Conservation (phyloP, 1,140 invertebrate species). For the Drosophila ironensis region DNA sequence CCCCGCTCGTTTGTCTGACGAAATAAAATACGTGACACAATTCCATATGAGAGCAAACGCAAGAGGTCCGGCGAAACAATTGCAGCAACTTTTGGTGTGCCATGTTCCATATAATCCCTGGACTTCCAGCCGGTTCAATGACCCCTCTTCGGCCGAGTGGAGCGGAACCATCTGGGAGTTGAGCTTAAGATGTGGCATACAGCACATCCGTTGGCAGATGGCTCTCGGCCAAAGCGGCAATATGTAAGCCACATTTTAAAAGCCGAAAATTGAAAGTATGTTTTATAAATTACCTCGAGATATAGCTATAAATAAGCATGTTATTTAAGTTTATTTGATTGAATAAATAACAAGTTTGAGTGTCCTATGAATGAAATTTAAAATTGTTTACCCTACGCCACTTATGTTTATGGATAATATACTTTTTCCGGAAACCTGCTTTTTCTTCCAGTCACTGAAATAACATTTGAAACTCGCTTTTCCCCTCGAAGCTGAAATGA, state of each 20-base stretch:
- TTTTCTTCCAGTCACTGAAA: no score
- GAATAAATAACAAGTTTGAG: no score
- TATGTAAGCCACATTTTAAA: no score
- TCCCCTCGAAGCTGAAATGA: no score
- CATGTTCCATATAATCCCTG: constrained; percentile 20
- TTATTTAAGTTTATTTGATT: no score
- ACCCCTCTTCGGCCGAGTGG: not conserved
- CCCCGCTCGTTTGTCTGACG: constrained; percentile 20
- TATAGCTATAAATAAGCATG: no score
- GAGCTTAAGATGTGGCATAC: not conserved
- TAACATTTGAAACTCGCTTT: not conserved
- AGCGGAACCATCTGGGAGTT: not conserved
- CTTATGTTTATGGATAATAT: no score
- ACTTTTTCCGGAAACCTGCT: no score
- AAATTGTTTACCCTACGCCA: no score
- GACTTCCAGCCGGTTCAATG: constrained; percentile 18
- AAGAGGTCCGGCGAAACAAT: constrained; percentile 2
- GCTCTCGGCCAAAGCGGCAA: not conserved
- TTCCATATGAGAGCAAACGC: constrained; percentile 33
- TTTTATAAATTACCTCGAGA: no score
- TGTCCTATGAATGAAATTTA: no score
- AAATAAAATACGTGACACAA: constrained; percentile 71
- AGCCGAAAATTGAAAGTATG: no score
- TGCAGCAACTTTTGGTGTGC: constrained; percentile 9
- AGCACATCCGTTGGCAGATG: not conserved